Evolutionary conservation across 2,797 vertebrate species (phyloP).

Genomic region (Cuniculus paca): DNA sequence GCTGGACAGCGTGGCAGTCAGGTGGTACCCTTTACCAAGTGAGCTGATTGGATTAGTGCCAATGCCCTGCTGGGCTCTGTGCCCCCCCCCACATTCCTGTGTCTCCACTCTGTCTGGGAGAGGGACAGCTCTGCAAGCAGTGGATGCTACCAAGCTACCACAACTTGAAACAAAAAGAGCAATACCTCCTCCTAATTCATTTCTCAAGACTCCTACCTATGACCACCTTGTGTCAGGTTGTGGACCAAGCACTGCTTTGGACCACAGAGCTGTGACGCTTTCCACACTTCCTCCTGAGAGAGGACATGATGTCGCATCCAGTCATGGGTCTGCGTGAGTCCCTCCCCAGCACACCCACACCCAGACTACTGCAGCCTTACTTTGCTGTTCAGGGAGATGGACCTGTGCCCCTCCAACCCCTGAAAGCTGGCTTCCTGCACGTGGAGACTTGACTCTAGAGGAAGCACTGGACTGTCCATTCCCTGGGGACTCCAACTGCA

Average conservation of each 20-base stretch:
- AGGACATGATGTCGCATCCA: not conserved
- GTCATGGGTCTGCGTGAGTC: not conserved
- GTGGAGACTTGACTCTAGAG: not conserved
- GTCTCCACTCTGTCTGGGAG: not conserved
- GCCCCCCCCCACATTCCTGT: not conserved
- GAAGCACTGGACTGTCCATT: not conserved
- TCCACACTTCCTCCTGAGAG: not conserved
- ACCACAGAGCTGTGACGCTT: not conserved
- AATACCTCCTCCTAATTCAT: conserved; percentile 71
- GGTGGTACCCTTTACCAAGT: not conserved
- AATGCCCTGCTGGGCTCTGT: accelerated
- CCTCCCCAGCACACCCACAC: not conserved
- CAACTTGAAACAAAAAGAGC: conserved; percentile 45
- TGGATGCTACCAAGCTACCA: not conserved
- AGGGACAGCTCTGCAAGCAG: not conserved
- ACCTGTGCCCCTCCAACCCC: not conserved
- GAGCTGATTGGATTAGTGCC: conserved; percentile 55
- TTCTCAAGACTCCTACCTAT: conserved; percentile 56
- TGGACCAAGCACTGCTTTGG: not conserved
- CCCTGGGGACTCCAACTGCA: not conserved
- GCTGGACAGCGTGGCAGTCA: not conserved
- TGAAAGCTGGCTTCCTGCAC: not conserved
- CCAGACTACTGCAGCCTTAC: not conserved
- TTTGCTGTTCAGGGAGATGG: not conserved
- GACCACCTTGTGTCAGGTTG: not conserved